Evolutionary conservation across 92 coral and sea anemone genomes (phyloP).

Genomic region (Virgularia gustaviana): DNA sequence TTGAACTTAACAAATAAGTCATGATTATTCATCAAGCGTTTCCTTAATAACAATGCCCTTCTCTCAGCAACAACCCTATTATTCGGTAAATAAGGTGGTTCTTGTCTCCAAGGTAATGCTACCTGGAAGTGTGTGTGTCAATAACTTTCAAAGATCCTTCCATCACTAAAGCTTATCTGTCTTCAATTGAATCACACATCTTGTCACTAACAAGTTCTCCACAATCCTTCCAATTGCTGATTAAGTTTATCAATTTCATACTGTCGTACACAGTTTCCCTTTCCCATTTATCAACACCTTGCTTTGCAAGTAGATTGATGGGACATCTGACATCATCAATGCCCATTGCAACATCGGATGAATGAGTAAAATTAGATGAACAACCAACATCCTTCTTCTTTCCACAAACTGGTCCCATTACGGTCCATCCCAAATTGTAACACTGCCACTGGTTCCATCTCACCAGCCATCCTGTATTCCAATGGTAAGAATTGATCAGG

Average conservation of each 20-base stretch:
- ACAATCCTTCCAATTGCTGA: constrained; percentile 21
- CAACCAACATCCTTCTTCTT: constrained; percentile 25
- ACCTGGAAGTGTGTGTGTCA: constrained; percentile 41
- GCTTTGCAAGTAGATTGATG: too few species aligned
- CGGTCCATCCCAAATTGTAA: constrained; percentile 65
- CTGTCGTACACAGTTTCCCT: constrained; percentile 3
- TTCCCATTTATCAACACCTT: too few species aligned
- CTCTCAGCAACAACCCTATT: constrained; percentile 46
- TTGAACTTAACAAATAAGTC: constrained; percentile 46
- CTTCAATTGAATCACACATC: constrained; percentile 38
- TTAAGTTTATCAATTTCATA: constrained; percentile 13
- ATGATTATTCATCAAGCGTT: constrained; percentile 33
- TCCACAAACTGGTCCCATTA: constrained; percentile 56
- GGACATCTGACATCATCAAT: too few species aligned
- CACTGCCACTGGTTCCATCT: constrained; percentile 45
- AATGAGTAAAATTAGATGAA: constrained; percentile 45
- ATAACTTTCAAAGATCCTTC: constrained; percentile 24
- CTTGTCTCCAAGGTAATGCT: constrained; percentile 52
- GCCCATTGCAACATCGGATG: not conserved
- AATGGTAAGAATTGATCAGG: constrained; percentile 52
- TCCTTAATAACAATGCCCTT: constrained; percentile 36
- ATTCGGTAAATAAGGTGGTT: constrained; percentile 45
- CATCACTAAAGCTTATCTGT: constrained; percentile 44
- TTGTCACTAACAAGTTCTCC: not conserved
- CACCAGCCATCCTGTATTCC: constrained; percentile 43